Conservation (phyloP, 2,797 vertebrate species). For the Mus caroli region DNA sequence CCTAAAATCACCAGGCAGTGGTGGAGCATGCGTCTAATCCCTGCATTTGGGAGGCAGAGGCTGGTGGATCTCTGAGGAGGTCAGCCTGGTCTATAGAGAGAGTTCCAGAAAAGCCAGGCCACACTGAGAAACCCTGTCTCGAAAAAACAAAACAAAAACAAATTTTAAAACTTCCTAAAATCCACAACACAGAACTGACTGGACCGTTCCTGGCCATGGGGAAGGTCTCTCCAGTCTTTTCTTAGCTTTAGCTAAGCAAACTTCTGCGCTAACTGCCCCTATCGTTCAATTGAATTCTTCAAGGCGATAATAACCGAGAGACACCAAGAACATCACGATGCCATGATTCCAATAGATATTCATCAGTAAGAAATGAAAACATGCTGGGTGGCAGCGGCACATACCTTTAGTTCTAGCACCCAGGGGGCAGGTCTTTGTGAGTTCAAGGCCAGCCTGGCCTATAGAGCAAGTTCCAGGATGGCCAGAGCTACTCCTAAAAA, state of each 20-base stretch:
- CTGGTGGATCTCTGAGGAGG: background rate
- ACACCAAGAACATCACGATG: background rate
- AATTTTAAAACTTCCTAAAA: background rate
- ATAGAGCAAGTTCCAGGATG: background rate
- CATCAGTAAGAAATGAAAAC: background rate
- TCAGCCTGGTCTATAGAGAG: background rate
- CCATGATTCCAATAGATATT: background rate
- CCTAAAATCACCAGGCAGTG: background rate
- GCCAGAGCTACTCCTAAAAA: background rate
- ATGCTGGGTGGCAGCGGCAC: background rate
- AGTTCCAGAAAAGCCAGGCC: background rate
- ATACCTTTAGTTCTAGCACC: background rate
- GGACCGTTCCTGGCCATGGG: background rate
- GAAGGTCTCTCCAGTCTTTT: background rate
- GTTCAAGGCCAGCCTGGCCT: background rate
- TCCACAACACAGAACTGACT: background rate
- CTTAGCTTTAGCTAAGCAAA: background rate
- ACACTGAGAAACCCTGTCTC: background rate
- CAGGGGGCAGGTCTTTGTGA: background rate
- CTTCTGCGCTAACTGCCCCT: background rate
- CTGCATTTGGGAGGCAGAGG: background rate
- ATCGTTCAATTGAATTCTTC: background rate
- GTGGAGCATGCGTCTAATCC: background rate
- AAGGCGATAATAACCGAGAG: background rate
- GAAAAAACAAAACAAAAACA: background rate